Evolutionary conservation across 1,140 invertebrate species (phyloP), one percentile per base, ranked within the genome.

Genomic region (Lamellibrachia luymesi): DNA sequence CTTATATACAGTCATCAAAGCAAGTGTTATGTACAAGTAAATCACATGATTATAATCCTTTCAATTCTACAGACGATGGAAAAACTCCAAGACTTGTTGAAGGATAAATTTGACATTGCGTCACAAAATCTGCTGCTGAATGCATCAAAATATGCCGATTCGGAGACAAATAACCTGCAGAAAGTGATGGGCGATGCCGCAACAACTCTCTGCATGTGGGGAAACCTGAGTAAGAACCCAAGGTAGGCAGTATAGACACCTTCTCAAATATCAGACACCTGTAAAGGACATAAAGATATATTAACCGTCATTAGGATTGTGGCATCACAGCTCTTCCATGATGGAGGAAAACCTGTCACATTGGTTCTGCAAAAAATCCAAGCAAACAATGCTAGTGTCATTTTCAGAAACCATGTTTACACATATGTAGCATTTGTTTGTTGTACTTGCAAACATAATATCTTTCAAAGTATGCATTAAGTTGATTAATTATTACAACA

Each of bases 191-290:
- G 94, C 50, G 95, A 95, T 94, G 94, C 94, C 38, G 92, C 95
- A 49, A 95, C 96, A 38, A 94, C 93, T 90, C 94, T 96, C n/a
- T 96, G 96, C 93, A 94, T 96, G 8, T 96, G 96, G 96, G 96
- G 96, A 93, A 96, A 96, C 92, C 94, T 96, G n/a, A 95, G 95
- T 92, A 96, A 96, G 93, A 96, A 96, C 94, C 96, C 95, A 91
- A 95, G 95, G 95, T 95, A 93, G 91, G 92, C 27, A 50, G 27
- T 91, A 13, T 91, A 91, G 38, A 13, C 1, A n/a, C 27, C 25
- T 10, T 50, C 90, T 80, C 64, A 80, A 80, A 80, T 17, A 80
- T 80, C 13, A 80, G 25, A 22, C 13, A 4, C 17, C 6, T 4
- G 13, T 80, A 22, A 80, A 80, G 2, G 64, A 4, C 52, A 80